These are phyloP conservation scores for Orcinus orca DNA, from an alignment of 2,113 vertebrate species.

Conservation along the genomic window DNA sequence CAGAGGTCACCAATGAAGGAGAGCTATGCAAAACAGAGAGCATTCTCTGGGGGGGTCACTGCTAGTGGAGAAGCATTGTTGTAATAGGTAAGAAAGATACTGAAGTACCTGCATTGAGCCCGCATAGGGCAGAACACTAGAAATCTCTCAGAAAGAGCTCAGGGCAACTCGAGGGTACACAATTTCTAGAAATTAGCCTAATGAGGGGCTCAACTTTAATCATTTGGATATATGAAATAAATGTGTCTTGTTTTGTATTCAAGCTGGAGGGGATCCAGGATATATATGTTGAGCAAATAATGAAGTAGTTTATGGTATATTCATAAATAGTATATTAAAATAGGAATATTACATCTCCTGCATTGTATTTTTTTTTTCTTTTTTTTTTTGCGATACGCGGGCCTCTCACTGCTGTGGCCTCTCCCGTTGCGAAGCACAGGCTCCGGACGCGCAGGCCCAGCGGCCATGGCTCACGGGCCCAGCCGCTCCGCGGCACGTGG, in stretches of 20 bases:
- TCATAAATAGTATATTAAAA: neutral
- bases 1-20: neutral
- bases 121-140: neutral
- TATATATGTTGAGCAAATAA: neutral
- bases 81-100: neutral
- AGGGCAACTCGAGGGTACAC: neutral
- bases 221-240: neutral
- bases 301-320: neutral
- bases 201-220: neutral
- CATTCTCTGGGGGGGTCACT: neutral
- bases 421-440: no score
- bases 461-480: no score
- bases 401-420: no score
- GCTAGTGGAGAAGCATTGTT: neutral
- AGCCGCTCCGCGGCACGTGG: no score
- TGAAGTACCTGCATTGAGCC: neutral
- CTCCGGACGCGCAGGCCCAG: no score
- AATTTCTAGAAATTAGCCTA: neutral
- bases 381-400: no score
- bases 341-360: neutral
- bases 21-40: neutral
- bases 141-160: neutral
- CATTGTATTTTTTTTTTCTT: neutral
- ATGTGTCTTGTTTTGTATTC: neutral
- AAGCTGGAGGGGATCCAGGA: neutral